These are phyloP conservation scores for Apus apus DNA, from an alignment of 2,113 vertebrate genomes.

Conservation along the genomic window DNA sequence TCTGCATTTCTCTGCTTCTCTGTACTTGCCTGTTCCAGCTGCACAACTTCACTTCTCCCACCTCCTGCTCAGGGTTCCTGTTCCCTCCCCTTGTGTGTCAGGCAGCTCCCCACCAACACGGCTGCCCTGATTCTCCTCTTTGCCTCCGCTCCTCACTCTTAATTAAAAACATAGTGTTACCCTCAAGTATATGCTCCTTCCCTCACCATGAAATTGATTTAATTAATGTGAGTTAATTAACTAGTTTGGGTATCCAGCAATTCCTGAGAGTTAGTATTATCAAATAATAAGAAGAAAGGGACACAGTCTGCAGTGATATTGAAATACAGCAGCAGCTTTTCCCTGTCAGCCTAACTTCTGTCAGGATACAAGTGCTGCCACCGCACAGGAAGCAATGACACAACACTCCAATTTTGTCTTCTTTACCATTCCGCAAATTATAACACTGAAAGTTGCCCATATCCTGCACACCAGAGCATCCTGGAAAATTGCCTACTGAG, in stretches of 20 bases:
- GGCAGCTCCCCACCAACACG: not conserved
- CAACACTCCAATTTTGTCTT: not conserved
- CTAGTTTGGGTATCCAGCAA: not conserved
- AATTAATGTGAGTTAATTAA: slow-evolving; percentile 45
- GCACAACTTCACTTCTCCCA: not conserved
- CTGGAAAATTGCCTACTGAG: not conserved
- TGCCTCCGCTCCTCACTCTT: not conserved
- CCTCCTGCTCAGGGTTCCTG: fast-evolving
- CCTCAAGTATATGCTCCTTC: not conserved
- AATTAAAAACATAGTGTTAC: not conserved
- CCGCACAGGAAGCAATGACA: not conserved
- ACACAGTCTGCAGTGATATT: not conserved
- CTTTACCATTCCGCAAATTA: not conserved
- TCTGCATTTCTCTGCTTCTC: not conserved
- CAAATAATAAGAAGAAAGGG: slow-evolving; percentile 12
- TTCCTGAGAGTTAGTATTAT: not conserved
- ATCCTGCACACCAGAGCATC: not conserved
- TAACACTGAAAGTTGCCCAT: not conserved
- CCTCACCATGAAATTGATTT: not conserved
- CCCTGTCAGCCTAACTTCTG: not conserved
- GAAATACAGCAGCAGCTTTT: slow-evolving; percentile 11
- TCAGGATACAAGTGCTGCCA: not conserved
- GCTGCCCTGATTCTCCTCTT: not conserved
- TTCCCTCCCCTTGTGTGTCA: not conserved
- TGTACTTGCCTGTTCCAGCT: not conserved